Evolutionary conservation across 2,797 vertebrate genomes (phyloP), one percentile per base, ranked within the genome.

Genomic region (Falco cherrug): DNA sequence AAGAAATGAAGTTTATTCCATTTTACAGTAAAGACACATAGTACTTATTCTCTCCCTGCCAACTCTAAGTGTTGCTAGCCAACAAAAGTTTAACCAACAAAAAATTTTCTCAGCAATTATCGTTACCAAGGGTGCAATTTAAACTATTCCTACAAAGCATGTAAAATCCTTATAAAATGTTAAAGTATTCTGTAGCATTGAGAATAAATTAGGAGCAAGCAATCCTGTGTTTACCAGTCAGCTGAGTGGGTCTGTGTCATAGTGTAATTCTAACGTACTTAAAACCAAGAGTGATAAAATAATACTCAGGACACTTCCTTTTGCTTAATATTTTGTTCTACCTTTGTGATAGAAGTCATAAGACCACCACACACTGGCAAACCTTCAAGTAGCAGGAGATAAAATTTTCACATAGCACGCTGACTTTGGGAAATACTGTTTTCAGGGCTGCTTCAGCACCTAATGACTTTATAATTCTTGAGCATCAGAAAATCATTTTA

Each of bases 181-280:
- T 50, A 10, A 45, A 68, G n/a, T 39, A 31, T 13, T 28, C 25
- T 37, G 29, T 39, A 59, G 45, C n/a, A 61, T 7, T 53, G 20
- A 41, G 51, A 64, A 60, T 31, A 68, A 57, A 57, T 47, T 25
- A 41, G 20, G 31, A 70, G 39, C 56, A 18, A 28, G 28, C 35
- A 9, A 14, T 48, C 33, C 43, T 2, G 0, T 21, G 53, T 37
- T 63, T 48, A 45, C 26, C n/a, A 29, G 31, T 13, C 20, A n/a
- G 19, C 16, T 18, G 21, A 31, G 43, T 28, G 39, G 56, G 29
- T 78, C 48, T 33, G 56, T 39, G 76, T 50, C 43, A 29, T 1
- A 13, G 37, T 2, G 13, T 20, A 41, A 1, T 0, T 47, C 43
- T 13, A 1, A 28, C 3, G 48, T 12, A 22, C n/a, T 61, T 24